Evolutionary conservation across 2,113 vertebrate species (phyloP).

Genomic region (Perca schrenkii): DNA sequence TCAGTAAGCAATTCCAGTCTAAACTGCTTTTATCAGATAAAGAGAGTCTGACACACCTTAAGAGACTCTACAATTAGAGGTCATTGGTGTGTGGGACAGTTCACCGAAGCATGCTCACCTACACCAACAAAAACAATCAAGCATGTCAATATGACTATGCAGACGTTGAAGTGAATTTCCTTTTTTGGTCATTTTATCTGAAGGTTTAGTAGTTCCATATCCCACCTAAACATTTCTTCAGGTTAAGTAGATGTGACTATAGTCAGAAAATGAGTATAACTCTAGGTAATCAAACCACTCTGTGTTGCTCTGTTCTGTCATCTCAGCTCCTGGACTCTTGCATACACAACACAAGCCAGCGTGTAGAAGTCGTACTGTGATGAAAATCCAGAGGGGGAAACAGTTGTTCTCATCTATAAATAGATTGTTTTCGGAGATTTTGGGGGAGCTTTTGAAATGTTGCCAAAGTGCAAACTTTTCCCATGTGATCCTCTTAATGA

Average conservation of each 20-base stretch:
- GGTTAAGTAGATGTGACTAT: background rate
- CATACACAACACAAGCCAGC: constrained; percentile 24
- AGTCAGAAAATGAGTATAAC: constrained; percentile 4
- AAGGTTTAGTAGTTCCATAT: constrained; percentile 8
- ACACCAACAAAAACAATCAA: constrained; percentile 11
- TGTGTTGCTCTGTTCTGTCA: background rate
- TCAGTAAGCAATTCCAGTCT: constrained; percentile 50
- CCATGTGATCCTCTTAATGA: constrained; percentile 53
- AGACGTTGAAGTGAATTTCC: constrained; percentile 24
- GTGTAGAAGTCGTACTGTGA: constrained; percentile 14
- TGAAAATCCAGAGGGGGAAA: constrained; percentile 47
- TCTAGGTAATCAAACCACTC: constrained; percentile 15
- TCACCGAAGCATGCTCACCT: constrained; percentile 33
- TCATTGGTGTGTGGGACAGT: constrained; percentile 49
- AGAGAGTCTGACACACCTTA: constrained; percentile 57
- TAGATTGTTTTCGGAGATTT: constrained; percentile 50
- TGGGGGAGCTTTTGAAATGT: constrained; percentile 31
- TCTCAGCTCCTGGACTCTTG: background rate
- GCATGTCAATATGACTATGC: constrained; percentile 25
- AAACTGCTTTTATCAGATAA: constrained; percentile 70
- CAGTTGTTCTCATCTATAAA: constrained; percentile 62
- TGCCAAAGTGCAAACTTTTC: constrained; percentile 51
- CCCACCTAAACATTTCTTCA: constrained; percentile 3
- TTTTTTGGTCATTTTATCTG: constrained; percentile 22
- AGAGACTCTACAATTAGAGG: constrained; percentile 61